Base-by-base conservation (phyloP, 2,888 invertebrate species). In the Druceiella hillmani region DNA sequence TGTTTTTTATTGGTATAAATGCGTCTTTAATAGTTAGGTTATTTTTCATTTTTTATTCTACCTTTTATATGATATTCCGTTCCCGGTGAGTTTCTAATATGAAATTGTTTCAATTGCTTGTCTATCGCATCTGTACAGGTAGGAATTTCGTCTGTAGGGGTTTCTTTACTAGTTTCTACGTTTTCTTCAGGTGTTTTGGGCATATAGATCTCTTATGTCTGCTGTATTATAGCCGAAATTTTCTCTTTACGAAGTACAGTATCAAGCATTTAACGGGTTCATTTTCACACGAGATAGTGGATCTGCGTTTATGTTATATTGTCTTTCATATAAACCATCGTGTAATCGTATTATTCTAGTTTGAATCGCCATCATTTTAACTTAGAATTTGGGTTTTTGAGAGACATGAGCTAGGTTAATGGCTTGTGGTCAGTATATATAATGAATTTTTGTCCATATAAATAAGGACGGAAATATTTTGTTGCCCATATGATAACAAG, bases 401-500 rank as follows among this genome's bases (percentile, higher is more conserved):
- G 26, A 1, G 45, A 52, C 49, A 58, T 54, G 0, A 62, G 33
- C 55, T 58, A n/a, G n/a, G n/a, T n/a, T n/a, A n/a, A n/a, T n/a
- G n/a, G n/a, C n/a, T n/a, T 48, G 38, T 64, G 62, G 34, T 65
- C 64, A 1, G 59, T 63, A 3, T 56, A 51, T 0, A 64, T 58
- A 0, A 40, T 52, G 20, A 65, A 62, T 36, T 52, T 49, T 15
- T 45, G 47, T 3, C 58, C 58, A 15, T 57, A 60, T 4, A 62
- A 14, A 15, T 58, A 59, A 3, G 57, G 58, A 30, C 58, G 39
- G 7, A 61, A 55, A 22, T 52, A 53, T 42, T 59, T 57, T 3
- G 52, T 41, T 0, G 56, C 54, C 56, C 55, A 59, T 1, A 59
- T 50, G 7, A 60, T 55, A 0, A 52, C 53, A 20, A 56, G 38